Evolutionary conservation across 2,797 vertebrate genomes (phyloP).

Genomic region (Centropyge bicolor): DNA sequence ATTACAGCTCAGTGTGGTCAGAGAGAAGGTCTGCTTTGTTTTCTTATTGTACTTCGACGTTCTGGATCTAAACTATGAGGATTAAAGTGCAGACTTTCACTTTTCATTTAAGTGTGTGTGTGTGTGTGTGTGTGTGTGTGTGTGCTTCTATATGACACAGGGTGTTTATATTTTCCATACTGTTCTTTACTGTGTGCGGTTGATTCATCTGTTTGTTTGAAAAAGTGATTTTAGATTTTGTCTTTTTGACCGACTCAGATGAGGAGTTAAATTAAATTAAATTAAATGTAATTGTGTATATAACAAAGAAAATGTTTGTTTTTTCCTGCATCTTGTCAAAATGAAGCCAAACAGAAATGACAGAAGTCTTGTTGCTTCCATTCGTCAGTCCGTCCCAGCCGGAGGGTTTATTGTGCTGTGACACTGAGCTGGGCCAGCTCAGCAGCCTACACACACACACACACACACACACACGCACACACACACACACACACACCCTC

Average conservation of each 20-base stretch:
- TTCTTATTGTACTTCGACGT: neutral
- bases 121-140: neutral
- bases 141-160: neutral
- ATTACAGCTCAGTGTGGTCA: constrained; percentile 1
- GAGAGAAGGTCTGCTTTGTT: neutral
- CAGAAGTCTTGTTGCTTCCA: constrained; percentile 21
- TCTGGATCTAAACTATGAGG: constrained; percentile 7
- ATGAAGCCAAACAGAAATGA: constrained; percentile 10
- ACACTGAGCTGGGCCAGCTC: constrained; percentile 39
- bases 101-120: constrained; percentile 43
- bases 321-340: neutral
- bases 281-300: neutral
- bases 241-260: neutral
- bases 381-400: constrained; percentile 10
- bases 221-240: neutral
- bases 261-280: too few relatives aligned
- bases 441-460: constrained; percentile 27
- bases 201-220: too few relatives aligned
- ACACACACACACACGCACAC: constrained; percentile 28
- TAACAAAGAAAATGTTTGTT: neutral
- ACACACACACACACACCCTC: constrained; percentile 28
- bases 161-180: neutral
- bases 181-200: neutral
- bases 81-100: constrained; percentile 47
- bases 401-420: constrained; percentile 44